A percentile compares a stretch with the other conserved stretches of the same genome.
phyloP scores from a whole-genome alignment of 1,140 invertebrate species.

The Atta texana region DNA sequence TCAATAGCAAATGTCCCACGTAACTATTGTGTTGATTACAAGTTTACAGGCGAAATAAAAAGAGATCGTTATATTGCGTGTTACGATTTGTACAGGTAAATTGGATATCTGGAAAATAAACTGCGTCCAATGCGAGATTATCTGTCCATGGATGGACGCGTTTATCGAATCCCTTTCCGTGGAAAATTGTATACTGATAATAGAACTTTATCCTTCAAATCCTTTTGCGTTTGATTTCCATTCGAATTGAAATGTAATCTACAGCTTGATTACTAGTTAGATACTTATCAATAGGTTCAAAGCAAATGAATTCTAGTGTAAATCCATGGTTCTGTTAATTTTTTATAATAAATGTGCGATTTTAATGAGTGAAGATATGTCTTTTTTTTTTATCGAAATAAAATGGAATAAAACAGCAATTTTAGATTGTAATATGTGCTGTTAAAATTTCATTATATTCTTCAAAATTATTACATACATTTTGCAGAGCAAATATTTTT shows the following conservation, averaged over 20 bases:
- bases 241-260: slow-evolving; percentile 55
- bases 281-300: slow-evolving; percentile 29
- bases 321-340: not conserved
- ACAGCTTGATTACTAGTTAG: slow-evolving; percentile 49
- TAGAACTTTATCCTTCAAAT: slow-evolving; percentile 46
- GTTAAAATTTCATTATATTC: not conserved
- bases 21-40: slow-evolving; percentile 44
- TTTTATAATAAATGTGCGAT: not conserved
- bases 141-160: slow-evolving; percentile 39
- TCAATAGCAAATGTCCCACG: slow-evolving; percentile 46
- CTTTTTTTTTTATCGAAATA: not conserved
- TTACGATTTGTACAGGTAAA: slow-evolving; percentile 52
- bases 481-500: not conserved
- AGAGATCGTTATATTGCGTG: slow-evolving; percentile 34
- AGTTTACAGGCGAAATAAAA: slow-evolving; percentile 49
- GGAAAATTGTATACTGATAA: slow-evolving; percentile 62
- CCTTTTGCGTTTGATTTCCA: slow-evolving; percentile 44
- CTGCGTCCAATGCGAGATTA: slow-evolving; percentile 43
- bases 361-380: not conserved
- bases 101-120: slow-evolving; percentile 60
- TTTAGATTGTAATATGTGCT: not conserved
- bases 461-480: not conserved
- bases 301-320: slow-evolving; percentile 11
- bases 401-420: not conserved
- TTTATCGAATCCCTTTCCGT: slow-evolving; percentile 48